Percentiles rank a stretch among this genome's conserved stretches.
Evolutionary conservation across 2,888 invertebrate species (phyloP).

Genomic region (Diadegma fenestrale): DNA sequence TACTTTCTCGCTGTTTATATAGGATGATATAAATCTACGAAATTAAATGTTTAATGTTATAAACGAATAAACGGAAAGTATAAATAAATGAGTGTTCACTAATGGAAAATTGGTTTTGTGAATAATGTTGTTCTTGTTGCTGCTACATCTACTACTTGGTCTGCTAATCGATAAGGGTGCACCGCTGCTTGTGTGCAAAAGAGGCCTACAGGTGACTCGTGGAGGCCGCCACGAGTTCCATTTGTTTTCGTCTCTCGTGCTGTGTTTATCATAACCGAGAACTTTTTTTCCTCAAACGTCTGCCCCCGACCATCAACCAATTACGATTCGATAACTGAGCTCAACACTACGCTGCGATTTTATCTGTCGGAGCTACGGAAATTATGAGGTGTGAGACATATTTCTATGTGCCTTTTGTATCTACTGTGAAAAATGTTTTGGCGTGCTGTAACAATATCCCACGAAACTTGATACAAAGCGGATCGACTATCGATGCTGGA

Average conservation of each 20-base stretch:
- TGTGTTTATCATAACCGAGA: slow-evolving; percentile 7
- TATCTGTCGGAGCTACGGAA: background rate
- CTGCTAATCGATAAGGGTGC: slow-evolving; percentile 66
- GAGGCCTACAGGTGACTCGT: slow-evolving; percentile 67
- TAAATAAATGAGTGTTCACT: slow-evolving; percentile 10
- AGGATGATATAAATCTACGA: slow-evolving; percentile 9
- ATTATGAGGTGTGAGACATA: slow-evolving; percentile 35
- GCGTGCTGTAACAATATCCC: background rate
- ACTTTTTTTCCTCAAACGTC: slow-evolving; percentile 12
- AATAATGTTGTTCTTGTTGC: slow-evolving; percentile 48
- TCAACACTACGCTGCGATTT: background rate
- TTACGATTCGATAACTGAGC: slow-evolving; percentile 14
- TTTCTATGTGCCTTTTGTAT: background rate
- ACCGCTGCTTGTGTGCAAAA: slow-evolving; percentile 54
- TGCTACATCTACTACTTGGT: slow-evolving; percentile 31
- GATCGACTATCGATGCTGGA: too few relatives aligned
- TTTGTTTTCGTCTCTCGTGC: slow-evolving; percentile 49
- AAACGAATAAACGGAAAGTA: background rate
- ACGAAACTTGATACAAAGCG: background rate
- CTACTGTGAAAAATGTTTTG: background rate
- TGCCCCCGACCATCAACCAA: too few relatives aligned
- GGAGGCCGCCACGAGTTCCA: slow-evolving; percentile 47
- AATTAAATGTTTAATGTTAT: background rate
- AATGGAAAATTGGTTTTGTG: slow-evolving; percentile 10
- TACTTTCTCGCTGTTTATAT: background rate